phyloP scores from a whole-genome alignment of 2,113 vertebrate genomes.

The Seriola dumerili region DNA sequence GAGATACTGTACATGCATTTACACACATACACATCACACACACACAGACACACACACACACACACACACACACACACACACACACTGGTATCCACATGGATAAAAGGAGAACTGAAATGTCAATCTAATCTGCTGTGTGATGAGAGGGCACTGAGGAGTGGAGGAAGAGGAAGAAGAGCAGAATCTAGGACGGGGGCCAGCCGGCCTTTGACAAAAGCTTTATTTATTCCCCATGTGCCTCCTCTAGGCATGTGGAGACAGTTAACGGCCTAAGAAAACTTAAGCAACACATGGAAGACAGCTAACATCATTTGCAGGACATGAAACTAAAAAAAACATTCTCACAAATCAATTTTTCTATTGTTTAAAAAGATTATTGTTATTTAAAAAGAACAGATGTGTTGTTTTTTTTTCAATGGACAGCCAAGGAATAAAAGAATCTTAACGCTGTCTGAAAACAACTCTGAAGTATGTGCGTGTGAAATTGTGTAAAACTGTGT shows the following conservation, averaged over 20 bases:
- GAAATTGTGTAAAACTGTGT: slow-evolving; percentile 14
- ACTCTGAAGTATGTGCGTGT: slow-evolving; percentile 26
- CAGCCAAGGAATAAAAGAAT: slow-evolving; percentile 73
- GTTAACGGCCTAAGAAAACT: slow-evolving; percentile 22
- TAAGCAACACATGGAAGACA: slow-evolving; percentile 43
- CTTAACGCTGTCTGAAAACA: slow-evolving; percentile 57
- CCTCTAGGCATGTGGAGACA: slow-evolving; percentile 37
- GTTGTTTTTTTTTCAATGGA: slow-evolving; percentile 26
- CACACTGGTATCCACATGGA: slow-evolving; percentile 49
- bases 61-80: slow-evolving; percentile 25
- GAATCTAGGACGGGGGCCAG: slow-evolving; percentile 47
- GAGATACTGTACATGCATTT: slow-evolving; percentile 40
- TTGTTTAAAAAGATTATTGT: slow-evolving; percentile 43
- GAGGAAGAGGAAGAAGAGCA: slow-evolving; percentile 37
- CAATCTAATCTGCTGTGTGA: slow-evolving; percentile 44
- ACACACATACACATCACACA: slow-evolving; percentile 7
- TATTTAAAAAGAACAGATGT: slow-evolving; percentile 67
- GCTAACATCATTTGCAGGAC: slow-evolving; percentile 38
- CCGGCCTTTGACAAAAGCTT: slow-evolving; percentile 49
- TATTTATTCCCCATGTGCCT: slow-evolving; percentile 73
- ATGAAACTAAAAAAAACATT: slow-evolving; percentile 30
- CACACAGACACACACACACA: background rate
- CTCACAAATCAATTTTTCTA: slow-evolving; percentile 44
- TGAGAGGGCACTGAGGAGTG: slow-evolving; percentile 34
- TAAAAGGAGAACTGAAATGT: slow-evolving; percentile 61